Percentiles rank a stretch among this genome's conserved stretches.
These are phyloP conservation scores for Tortrix viridana DNA, from an alignment of 2,888 invertebrate genomes.

Conservation along the genomic window DNA sequence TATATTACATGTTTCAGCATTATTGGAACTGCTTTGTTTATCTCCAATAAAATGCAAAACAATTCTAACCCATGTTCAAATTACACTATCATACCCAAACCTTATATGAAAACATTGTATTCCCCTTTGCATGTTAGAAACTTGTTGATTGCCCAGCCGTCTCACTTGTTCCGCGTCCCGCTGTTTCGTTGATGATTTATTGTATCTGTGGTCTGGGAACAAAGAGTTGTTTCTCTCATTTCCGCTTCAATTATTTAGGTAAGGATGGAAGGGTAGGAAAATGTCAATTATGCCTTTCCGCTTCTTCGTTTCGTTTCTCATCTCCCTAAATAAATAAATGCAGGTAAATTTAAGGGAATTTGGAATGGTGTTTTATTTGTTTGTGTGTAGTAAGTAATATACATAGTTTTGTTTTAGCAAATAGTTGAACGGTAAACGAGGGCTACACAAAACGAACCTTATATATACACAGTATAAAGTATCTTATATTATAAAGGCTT, in stretches of 20 bases:
- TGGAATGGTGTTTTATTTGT: too few relatives aligned
- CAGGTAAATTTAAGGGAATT: not conserved
- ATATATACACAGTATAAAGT: too few relatives aligned
- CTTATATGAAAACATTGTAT: not conserved
- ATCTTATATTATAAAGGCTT: too few relatives aligned
- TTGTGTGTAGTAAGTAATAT: too few relatives aligned
- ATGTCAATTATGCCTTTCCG: not conserved
- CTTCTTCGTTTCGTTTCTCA: not conserved
- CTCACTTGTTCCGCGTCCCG: slow-evolving; percentile 2
- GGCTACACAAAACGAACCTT: too few relatives aligned
- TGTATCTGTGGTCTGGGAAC: slow-evolving; percentile 14
- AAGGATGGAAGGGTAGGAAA: slow-evolving; percentile 4
- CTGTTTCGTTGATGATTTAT: not conserved
- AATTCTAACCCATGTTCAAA: too few relatives aligned
- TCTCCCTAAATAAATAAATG: not conserved
- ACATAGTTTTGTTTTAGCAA: too few relatives aligned
- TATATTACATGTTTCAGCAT: too few relatives aligned
- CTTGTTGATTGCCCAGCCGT: slow-evolving; percentile 19
- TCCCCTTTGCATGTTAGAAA: slow-evolving; percentile 5
- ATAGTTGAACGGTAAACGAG: too few relatives aligned
- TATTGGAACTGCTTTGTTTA: too few relatives aligned
- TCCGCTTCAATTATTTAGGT: slow-evolving; percentile 30
- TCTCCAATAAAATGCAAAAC: too few relatives aligned
- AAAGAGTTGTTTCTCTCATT: slow-evolving; percentile 21
- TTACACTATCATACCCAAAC: not conserved